phyloP scores from a whole-genome alignment of 2,797 vertebrate genomes.

The Anas georgica region DNA sequence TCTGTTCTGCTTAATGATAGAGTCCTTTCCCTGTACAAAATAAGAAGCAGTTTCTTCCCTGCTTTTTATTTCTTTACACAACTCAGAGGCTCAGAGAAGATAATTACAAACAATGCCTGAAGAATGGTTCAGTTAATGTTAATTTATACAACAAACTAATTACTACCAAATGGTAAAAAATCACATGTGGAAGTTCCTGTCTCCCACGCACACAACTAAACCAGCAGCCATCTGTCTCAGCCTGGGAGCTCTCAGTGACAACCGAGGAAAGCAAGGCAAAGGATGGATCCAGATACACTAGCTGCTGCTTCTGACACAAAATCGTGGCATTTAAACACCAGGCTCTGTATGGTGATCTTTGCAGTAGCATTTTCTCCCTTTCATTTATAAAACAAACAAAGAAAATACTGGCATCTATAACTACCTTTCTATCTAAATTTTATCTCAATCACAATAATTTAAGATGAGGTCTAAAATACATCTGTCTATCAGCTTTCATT shows the following conservation, averaged over 20 bases:
- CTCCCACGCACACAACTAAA: slow-evolving; percentile 88
- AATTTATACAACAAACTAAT: slow-evolving; percentile 99
- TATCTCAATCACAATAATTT: background rate
- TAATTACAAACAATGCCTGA: slow-evolving; percentile 89
- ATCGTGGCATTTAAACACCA: slow-evolving; percentile 14
- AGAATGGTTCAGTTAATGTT: slow-evolving; percentile 94
- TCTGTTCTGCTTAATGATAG: slow-evolving; percentile 78
- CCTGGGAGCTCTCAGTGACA: slow-evolving; percentile 75
- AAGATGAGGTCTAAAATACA: background rate
- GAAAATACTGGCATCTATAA: background rate
- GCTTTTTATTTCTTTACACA: slow-evolving; percentile 73
- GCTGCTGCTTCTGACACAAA: slow-evolving; percentile 52
- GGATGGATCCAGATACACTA: slow-evolving; percentile 32
- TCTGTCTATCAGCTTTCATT: slow-evolving; percentile 33
- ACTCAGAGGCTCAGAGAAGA: slow-evolving; percentile 82
- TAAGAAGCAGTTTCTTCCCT: slow-evolving; percentile 67
- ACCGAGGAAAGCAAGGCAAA: slow-evolving; percentile 51
- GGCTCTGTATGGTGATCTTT: background rate
- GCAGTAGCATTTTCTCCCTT: background rate
- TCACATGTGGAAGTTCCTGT: slow-evolving; percentile 90
- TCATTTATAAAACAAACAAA: slow-evolving; percentile 44
- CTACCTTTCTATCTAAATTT: background rate
- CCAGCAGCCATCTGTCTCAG: slow-evolving; percentile 83
- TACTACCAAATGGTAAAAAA: slow-evolving; percentile 93
- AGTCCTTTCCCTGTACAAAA: slow-evolving; percentile 71